Percentiles rank a stretch among this genome's conserved stretches.
Conservation (phyloP, 2,888 invertebrate genomes). For the Siphonodentalium dalli region DNA sequence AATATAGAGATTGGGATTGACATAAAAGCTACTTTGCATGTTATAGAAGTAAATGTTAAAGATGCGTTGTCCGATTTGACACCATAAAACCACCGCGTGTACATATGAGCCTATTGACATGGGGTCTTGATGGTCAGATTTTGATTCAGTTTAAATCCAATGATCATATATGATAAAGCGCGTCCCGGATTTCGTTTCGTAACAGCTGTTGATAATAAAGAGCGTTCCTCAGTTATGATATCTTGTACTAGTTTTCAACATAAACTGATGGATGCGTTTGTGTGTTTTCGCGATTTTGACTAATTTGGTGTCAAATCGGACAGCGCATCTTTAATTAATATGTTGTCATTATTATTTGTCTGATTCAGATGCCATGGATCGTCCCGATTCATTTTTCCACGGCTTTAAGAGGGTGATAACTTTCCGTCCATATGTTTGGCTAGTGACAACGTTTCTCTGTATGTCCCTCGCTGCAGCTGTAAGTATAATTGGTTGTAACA, state of each 20-base stretch:
- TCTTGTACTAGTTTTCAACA: no score
- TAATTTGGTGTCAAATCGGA: no score
- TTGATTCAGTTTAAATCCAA: no score
- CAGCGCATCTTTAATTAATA: no score
- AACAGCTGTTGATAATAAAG: neutral
- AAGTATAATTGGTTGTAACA: slow-evolving; percentile 17
- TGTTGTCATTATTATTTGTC: neutral
- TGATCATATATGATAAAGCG: no score
- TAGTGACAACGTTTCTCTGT: slow-evolving; percentile 49
- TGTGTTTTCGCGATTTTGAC: neutral
- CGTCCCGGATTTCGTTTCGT: no score
- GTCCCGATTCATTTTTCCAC: slow-evolving; percentile 35
- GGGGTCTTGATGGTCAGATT: neutral
- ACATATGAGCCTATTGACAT: neutral
- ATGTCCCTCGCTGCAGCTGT: slow-evolving; percentile 51
- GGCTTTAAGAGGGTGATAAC: slow-evolving; percentile 46
- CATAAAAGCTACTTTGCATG: no score
- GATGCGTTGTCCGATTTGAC: no score
- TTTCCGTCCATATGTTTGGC: slow-evolving; percentile 48
- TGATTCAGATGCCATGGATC: slow-evolving; percentile 35
- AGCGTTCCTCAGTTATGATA: neutral
- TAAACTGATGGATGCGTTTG: no score
- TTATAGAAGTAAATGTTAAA: no score
- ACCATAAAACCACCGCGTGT: no score
- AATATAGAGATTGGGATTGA: no score